phyloP scores from a whole-genome alignment of 2,797 vertebrate species.

The Fundulus diaphanus region DNA sequence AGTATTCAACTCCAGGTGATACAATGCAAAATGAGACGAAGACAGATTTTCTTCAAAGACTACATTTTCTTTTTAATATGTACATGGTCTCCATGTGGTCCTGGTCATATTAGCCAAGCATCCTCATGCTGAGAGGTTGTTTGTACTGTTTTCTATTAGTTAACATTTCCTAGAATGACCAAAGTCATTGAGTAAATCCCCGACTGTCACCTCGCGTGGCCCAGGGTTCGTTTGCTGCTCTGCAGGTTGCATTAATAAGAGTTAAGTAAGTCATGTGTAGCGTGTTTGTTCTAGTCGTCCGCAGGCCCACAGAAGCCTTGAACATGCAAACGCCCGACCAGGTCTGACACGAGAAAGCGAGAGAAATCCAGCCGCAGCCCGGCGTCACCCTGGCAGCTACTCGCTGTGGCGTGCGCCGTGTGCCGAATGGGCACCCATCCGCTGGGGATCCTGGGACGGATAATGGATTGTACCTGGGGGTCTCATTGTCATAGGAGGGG shows the following conservation, averaged over 20 bases:
- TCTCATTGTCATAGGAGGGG: constrained; percentile 93
- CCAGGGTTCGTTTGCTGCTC: constrained; percentile 34
- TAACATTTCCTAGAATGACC: constrained; percentile 15
- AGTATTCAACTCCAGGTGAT: constrained; percentile 27
- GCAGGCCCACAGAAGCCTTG: constrained; percentile 14
- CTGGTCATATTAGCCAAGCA: constrained; percentile 11
- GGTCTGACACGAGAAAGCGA: constrained; percentile 25
- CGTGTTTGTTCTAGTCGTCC: constrained; percentile 12
- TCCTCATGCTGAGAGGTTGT: constrained; percentile 21
- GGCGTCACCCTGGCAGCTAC: constrained; percentile 38
- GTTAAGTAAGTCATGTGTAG: constrained; percentile 8
- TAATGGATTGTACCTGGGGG: constrained; percentile 98
- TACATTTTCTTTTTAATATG: constrained; percentile 39
- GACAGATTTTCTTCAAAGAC: constrained; percentile 37
- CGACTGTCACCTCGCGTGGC: constrained; percentile 20
- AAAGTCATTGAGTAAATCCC: constrained; percentile 23
- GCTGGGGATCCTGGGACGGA: constrained; percentile 97
- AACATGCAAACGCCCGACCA: constrained; percentile 24
- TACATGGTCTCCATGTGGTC: constrained; percentile 43
- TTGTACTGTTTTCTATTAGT: constrained; percentile 20
- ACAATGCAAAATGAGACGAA: constrained; percentile 41
- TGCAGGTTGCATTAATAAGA: constrained; percentile 28
- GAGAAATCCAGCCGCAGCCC: constrained; percentile 19
- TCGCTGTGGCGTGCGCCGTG: constrained; percentile 75
- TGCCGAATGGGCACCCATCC: constrained; percentile 95